A percentile compares a stretch with the other conserved stretches of the same genome.
These are phyloP conservation scores for Bellardia pandia DNA, from an alignment of 2,888 invertebrate species.

Conservation along the genomic window DNA sequence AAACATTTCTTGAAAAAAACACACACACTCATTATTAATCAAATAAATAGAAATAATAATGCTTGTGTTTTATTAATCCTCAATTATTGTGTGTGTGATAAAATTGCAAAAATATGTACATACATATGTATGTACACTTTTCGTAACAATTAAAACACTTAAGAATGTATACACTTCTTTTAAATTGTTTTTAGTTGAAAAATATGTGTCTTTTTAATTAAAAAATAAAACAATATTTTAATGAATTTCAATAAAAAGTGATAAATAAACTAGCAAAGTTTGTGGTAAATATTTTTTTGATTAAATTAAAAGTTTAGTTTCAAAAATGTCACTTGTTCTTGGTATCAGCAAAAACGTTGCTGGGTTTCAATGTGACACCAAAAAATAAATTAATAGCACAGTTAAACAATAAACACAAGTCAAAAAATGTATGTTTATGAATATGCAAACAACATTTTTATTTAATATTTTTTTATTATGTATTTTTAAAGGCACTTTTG, in stretches of 20 bases:
- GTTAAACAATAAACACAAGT: conserved; percentile 32
- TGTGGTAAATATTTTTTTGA: neutral
- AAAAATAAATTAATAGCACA: conserved; percentile 14
- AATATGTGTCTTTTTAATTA: neutral
- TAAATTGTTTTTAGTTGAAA: neutral
- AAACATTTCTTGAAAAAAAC: conserved; percentile 25
- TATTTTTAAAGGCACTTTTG: neutral
- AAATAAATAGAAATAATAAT: conserved; percentile 11
- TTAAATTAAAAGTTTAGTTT: neutral
- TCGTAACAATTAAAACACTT: no score
- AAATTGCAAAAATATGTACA: conserved; percentile 1
- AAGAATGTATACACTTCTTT: neutral
- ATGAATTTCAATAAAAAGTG: neutral
- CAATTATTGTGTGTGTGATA: neutral
- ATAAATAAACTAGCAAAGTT: conserved; percentile 31
- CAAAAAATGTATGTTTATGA: neutral
- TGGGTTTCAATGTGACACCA: conserved; percentile 2
- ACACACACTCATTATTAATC: neutral
- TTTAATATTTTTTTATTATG: neutral
- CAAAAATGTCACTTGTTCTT: neutral
- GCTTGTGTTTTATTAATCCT: neutral
- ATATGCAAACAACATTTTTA: conserved; percentile 10
- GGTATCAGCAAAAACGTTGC: neutral
- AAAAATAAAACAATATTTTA: neutral
- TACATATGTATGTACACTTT: no score